Base-by-base conservation (phyloP, 2,113 vertebrate species). In the Gasterosteus nipponicus region DNA sequence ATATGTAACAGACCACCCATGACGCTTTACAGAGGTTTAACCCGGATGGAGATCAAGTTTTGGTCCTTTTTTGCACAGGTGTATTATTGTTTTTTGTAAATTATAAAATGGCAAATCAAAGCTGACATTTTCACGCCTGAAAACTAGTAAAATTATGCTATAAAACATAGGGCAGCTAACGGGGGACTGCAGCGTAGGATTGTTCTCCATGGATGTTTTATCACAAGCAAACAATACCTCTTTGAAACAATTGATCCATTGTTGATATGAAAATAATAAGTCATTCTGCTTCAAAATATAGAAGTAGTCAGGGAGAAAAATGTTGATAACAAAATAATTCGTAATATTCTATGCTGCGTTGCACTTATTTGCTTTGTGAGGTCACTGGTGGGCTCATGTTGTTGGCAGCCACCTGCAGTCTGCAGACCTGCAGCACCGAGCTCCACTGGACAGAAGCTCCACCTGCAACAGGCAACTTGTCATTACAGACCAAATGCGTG, bases 1-100 rank as follows among this genome's bases (percentile, higher is more conserved):
- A 11, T 69, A 70, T 8, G 4, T 69, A 66, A 42, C 64, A 66
- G 79, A 84, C 87, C 87, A 87, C 87, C 90, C 84, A 47, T 64
- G 80, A 56, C 59, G 82, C 71, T 63, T 75, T 41, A 47, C 10
- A 63, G 16, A 73, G 2, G 29, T 29, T 11, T 11, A 57, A 79
- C 69, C 67, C 67, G 73, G 49, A 33, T 26, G 2, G 42, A 3
- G 19, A 35, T 67, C 15, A 46, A 10, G 6, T 31, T 61, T 31
- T 5, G 16, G 9, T 58, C 59, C 29, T 71, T 3, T 6, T 11
- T 53, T 22, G 18, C 35, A 26, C n/a, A 67, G 26, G 41, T 31
- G 16, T 26, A 7, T 58, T 41, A 1, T 11, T n/a, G 6, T 58
- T 41, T 29, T 60, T 63, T 77, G n/a, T 54, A 35, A 56, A 4